Conservation (phyloP, 2,113 vertebrate species). For the Willisornis vidua region DNA sequence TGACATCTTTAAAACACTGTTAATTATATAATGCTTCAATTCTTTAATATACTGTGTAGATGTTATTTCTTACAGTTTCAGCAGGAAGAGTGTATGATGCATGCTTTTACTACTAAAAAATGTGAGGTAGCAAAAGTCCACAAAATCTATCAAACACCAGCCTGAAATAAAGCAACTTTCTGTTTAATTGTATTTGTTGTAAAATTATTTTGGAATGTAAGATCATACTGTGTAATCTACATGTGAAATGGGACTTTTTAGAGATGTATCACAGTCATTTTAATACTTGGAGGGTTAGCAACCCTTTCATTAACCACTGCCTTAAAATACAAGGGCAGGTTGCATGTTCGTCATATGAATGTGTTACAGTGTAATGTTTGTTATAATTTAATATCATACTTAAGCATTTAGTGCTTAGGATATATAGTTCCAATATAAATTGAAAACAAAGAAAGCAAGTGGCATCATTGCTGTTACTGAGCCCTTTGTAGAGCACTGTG, state of each 20-base stretch:
- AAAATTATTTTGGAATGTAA: neutral
- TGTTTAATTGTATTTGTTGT: neutral
- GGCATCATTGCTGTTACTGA: neutral
- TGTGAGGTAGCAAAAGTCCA: neutral
- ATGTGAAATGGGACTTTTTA: neutral
- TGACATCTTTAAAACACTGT: neutral
- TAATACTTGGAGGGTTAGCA: neutral
- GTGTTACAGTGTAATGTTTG: neutral
- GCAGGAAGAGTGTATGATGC: neutral
- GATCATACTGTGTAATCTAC: neutral
- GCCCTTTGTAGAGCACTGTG: neutral
- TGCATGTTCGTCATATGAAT: neutral
- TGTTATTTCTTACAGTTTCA: slow-evolving; percentile 16
- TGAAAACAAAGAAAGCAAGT: neutral
- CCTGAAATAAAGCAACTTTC: slow-evolving; percentile 1
- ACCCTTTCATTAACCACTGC: neutral
- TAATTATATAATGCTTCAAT: neutral
- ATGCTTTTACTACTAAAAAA: neutral
- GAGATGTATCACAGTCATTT: neutral
- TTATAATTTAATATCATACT: neutral
- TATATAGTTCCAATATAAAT: neutral
- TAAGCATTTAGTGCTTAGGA: neutral
- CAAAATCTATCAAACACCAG: neutral
- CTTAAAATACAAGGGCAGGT: neutral
- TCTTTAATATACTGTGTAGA: slow-evolving; percentile 7